Base-by-base conservation (phyloP, 2,888 invertebrate genomes). In the Diaprepes abbreviatus region DNA sequence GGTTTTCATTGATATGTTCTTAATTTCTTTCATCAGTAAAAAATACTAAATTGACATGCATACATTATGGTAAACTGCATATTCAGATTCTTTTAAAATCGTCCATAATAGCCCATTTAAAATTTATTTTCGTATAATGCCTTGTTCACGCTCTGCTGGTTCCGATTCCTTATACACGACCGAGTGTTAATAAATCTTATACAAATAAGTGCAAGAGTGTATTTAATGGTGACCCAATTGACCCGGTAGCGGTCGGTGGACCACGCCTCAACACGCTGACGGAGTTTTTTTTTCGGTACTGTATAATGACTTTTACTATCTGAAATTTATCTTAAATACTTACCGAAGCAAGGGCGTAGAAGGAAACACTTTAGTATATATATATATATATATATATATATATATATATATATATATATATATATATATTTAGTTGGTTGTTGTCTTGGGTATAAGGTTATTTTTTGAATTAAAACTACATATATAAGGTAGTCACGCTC, bases 251-350 rank as follows among this genome's bases (percentile, higher is more conserved):
- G 77, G 73, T 72, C 74, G 69, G 67, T 60, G 74, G 76, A 78
- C 79, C 79, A 79, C 79, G 79, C 79, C 79, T 75, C 58, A 75
- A 74, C 76, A 76, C 76, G 76, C 77, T 73, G 63, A 43, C 35
- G 48, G 21, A 5, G 3, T 36, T 65, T 45, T 57, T 43, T 66
- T 64, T 35, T 45, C 33, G 7, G 36, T 48, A 14, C 16, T 52
- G 50, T 62, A 52, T 62, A 62, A 62, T 62, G 31, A 62, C 28
- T 62, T 45, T 60, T 21, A 14, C 50, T 62, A 52, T 62, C 52
- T 62, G 19, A 35, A 17, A 35, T 24, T 35, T 36, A 62, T 52
- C 62, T 52, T 24, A 12, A 36, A 31, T 21, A 19, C 12, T 12
- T 21, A n/a, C 3, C 35, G 1, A 17, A 9, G 35, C 54, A 33